phyloP scores from a whole-genome alignment of 1,140 invertebrate species.

The Spodoptera frugiperda region DNA sequence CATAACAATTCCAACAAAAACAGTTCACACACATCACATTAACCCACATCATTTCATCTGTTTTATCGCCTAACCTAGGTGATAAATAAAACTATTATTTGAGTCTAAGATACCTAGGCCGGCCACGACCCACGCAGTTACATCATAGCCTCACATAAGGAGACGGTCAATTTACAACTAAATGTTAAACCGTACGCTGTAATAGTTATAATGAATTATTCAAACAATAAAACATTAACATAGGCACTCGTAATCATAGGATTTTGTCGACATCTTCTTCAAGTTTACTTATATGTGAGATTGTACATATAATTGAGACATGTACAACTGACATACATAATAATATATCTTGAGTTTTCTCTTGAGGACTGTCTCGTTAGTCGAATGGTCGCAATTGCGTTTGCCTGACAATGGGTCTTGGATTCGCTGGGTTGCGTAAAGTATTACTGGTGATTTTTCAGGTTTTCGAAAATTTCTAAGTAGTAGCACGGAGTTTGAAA shows the following conservation, averaged over 20 bases:
- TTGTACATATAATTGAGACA: too few species aligned
- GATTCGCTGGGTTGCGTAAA: too few species aligned
- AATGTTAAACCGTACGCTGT: background rate
- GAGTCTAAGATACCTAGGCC: slow-evolving; percentile 15
- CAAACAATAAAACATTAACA: slow-evolving; percentile 19
- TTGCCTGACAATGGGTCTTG: too few species aligned
- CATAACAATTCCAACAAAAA: background rate
- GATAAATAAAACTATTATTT: slow-evolving; percentile 41
- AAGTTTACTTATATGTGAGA: background rate
- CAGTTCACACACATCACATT: background rate
- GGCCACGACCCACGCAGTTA: slow-evolving; percentile 33
- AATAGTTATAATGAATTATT: background rate
- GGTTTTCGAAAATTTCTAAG: too few species aligned
- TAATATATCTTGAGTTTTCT: too few species aligned
- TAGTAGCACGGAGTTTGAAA: too few species aligned
- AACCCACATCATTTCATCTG: slow-evolving; percentile 11
- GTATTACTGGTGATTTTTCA: too few species aligned
- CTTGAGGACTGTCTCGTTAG: too few species aligned
- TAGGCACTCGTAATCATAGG: background rate
- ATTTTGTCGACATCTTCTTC: slow-evolving; percentile 9
- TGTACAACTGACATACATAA: too few species aligned
- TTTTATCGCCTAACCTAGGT: slow-evolving; percentile 22
- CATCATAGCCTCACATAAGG: slow-evolving; percentile 20
- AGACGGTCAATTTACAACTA: slow-evolving; percentile 18
- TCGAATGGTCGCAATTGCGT: too few species aligned